Base-by-base conservation (phyloP, 2,113 vertebrate genomes). In the Fregata magnificens region DNA sequence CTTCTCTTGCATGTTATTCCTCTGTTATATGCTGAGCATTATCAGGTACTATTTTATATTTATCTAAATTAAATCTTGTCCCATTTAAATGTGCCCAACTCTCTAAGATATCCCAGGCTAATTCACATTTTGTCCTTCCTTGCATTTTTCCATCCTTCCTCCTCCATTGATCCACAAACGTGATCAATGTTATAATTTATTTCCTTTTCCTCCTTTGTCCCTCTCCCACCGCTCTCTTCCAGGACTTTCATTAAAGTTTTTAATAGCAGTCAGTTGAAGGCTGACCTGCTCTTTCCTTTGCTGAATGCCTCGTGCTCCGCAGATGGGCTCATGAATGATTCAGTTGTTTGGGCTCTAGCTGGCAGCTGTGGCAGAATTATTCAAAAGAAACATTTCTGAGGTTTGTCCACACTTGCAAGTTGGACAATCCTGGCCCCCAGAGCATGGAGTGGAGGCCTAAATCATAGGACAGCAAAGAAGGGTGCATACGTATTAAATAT, bases 31-130 rank as follows among this genome's bases (percentile, higher is more conserved):
- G 77, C 71, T 84, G 45, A 91, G 70, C n/a, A 21, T 61, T 71
- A 31, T 73, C 80, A 93, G 73, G 76, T 25, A 49, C 59, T 45
- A 8, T 77, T 93, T 91, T 73, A 10, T 86, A 45, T 90, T 95
- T 89, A 91, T 72, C 79, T 94, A 70, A 91, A 96, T 97, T 87
- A 94, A 93, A 96, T 88, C 73, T 87, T 78, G 82, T 78, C 93
- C 65, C 52, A 74, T 82, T 92, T 91, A 80, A 95, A 93, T 9
- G 3, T 77, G 45, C 71, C 36, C 16, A 21, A 29, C 77, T 76
- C 21, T n/a, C 67, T 63, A 38, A 92, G 55, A 28, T 49, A 63
- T 90, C 69, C 78, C 73, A 61, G 62, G 59, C 72, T 93, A 44
- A 90, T 96, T 96, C 82, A 44, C 45, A 47, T 88, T 94, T 82